Percentiles rank a stretch among this genome's conserved stretches.
Conservation (phyloP, 1,140 invertebrate genomes). For the Cheumatopsyche charites region DNA sequence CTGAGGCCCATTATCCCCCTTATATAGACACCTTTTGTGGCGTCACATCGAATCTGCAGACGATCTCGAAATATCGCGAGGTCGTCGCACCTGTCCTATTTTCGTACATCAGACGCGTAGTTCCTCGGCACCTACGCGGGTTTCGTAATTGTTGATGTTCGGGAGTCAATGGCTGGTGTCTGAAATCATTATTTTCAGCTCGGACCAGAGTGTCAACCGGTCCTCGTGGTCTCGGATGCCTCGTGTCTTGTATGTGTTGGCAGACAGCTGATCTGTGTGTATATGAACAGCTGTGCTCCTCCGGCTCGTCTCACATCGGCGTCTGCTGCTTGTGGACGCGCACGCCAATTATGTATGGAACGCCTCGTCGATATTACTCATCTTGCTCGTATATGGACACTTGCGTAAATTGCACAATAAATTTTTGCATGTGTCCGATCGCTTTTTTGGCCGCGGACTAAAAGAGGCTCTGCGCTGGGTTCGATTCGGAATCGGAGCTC, state of each 20-base stretch:
- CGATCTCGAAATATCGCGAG: conserved; percentile 6
- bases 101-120: not conserved
- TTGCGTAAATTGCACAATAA: too few species aligned
- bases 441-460: too few species aligned
- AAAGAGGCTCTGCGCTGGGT: too few species aligned
- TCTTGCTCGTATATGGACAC: too few species aligned
- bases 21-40: not conserved
- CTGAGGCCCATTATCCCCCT: conserved; percentile 3
- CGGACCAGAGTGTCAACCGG: too few species aligned
- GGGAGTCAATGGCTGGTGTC: not conserved
- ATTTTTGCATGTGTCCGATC: too few species aligned
- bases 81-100: conserved; percentile 15
- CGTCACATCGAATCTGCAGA: too few species aligned
- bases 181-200: too few species aligned
- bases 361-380: too few species aligned
- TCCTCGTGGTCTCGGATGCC: too few species aligned
- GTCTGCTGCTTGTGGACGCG: not conserved
- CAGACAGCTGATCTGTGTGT: conserved; percentile 33
- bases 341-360: not conserved
- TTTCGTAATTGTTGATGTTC: conserved; percentile 18
- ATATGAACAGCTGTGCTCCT: conserved; percentile 33
- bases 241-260: not conserved
- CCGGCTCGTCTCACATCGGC: not conserved
- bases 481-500: too few species aligned
- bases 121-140: conserved; percentile 18